Base-by-base conservation (phyloP, 1,140 invertebrate genomes). In the Homalodisca vitripennis region DNA sequence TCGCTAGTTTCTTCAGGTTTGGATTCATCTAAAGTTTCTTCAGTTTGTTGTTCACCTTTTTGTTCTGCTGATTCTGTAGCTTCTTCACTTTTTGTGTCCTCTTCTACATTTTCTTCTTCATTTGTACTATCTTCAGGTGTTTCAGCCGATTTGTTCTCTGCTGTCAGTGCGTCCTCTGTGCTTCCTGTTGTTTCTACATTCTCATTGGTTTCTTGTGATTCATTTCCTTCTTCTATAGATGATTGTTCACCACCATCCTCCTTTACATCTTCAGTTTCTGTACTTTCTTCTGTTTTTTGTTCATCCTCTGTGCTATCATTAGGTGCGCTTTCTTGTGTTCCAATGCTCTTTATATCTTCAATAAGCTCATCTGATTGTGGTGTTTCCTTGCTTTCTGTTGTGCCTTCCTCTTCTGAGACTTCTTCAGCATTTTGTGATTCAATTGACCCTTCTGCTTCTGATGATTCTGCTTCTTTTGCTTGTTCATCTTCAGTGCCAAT, bases 301-400 rank as follows among this genome's bases (percentile, higher is more conserved):
- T 75, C 80, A 68, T 80, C 80, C 75, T 79, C 77, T 55, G 79
- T 78, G 31, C 73, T 75, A 53, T 73, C 73, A 57, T 78, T 75
- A 34, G 66, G 51, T 62, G 46, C 66, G 24, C 77, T 76, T 75
- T 81, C 82, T 76, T 80, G 81, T 74, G 82, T 82, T 51, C 80
- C 77, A 48, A 75, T 66, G 66, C 68, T 73, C 71, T 68, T 74
- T 73, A 78, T 74, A 55, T 74, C 72, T 51, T 74, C 75, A 75
- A 77, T 77, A 73, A 78, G 77, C 71, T 82, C 79, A 75, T 83
- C 82, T 34, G 80, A 60, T 29, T n/a, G 32, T 57, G 24, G 66
- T n/a, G 14, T 68, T 22, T 69, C 71, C 29, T 73, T 73, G 12
- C 71, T 66, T 66, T 66, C 72, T 71, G 65, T 70, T 26, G 51